Conservation (phyloP, 2,888 invertebrate genomes). For the Pseudoips prasinana region DNA sequence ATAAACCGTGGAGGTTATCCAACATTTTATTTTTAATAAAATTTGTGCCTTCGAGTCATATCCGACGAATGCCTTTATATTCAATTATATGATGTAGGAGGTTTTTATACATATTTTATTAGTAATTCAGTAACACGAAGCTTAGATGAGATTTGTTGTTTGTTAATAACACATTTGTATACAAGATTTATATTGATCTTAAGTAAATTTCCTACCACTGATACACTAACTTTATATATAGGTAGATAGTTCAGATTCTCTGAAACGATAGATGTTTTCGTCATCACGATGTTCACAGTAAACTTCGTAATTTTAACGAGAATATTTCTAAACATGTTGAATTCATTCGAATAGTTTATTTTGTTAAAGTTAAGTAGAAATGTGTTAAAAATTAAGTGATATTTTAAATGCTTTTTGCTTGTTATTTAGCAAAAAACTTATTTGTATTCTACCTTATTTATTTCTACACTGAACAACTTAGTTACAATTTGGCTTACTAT, state of each 20-base stretch:
- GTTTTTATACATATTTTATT: conserved; percentile 64
- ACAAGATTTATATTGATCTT: conserved; percentile 40
- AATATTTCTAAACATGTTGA: conserved; percentile 69
- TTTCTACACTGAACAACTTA: conserved; percentile 17
- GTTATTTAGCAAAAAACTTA: conserved; percentile 33
- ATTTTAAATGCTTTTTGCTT: conserved; percentile 48
- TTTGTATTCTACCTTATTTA: conserved; percentile 18
- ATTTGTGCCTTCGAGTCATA: conserved; percentile 77
- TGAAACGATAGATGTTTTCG: conserved; percentile 30
- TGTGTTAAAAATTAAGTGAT: conserved; percentile 55
- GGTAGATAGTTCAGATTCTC: conserved; percentile 19
- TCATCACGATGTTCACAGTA: conserved; percentile 26
- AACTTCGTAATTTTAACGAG: conserved; percentile 34
- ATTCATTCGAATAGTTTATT: conserved; percentile 77
- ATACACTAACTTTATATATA: conserved; percentile 22
- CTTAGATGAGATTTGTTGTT: conserved; percentile 54
- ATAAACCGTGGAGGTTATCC: conserved; percentile 33
- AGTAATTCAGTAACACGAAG: conserved; percentile 46
- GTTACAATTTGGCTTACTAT: conserved; percentile 4
- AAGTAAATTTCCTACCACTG: conserved; percentile 26
- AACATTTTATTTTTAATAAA: conserved; percentile 52
- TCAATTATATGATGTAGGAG: conserved; percentile 62
- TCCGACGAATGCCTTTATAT: conserved; percentile 72
- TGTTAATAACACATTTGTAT: conserved; percentile 44
- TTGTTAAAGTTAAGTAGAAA: conserved; percentile 59